These are phyloP conservation scores for Muscicapa adusta DNA, from an alignment of 2,113 vertebrate species.

Conservation along the genomic window DNA sequence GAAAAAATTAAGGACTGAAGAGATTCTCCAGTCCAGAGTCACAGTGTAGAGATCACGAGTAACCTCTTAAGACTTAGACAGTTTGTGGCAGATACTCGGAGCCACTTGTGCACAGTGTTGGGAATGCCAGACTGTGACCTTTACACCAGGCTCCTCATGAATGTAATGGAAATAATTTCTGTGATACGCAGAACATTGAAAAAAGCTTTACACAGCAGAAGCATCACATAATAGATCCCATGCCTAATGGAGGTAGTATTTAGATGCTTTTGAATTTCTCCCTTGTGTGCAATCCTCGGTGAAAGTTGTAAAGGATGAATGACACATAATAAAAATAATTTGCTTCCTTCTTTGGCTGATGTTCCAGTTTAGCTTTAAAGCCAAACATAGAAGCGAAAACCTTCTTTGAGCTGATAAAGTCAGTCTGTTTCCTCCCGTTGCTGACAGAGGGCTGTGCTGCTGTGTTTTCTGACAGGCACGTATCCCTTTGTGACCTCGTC, in stretches of 20 bases:
- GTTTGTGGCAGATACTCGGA: not conserved
- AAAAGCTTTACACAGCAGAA: not conserved
- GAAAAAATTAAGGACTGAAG: not conserved
- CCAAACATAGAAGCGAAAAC: not conserved
- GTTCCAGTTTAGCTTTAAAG: not conserved
- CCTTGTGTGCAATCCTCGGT: not conserved
- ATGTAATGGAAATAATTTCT: not conserved
- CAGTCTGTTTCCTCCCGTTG: not conserved
- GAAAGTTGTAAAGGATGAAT: not conserved
- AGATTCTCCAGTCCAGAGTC: not conserved
- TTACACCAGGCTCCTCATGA: not conserved
- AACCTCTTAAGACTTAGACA: not conserved
- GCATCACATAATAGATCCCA: not conserved
- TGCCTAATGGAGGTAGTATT: not conserved
- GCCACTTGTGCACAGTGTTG: not conserved
- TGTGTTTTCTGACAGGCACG: constrained; percentile 78
- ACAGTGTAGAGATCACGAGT: not conserved
- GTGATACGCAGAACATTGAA: not conserved
- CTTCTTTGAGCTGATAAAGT: not conserved
- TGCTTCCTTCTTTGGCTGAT: not conserved
- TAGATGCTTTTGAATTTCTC: not conserved
- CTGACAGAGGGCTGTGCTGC: not conserved
- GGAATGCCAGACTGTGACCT: not conserved
- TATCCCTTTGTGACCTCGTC: constrained; percentile 98
- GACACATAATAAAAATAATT: not conserved